Conservation (phyloP, 2,113 vertebrate species). For the Macrotus californicus region DNA sequence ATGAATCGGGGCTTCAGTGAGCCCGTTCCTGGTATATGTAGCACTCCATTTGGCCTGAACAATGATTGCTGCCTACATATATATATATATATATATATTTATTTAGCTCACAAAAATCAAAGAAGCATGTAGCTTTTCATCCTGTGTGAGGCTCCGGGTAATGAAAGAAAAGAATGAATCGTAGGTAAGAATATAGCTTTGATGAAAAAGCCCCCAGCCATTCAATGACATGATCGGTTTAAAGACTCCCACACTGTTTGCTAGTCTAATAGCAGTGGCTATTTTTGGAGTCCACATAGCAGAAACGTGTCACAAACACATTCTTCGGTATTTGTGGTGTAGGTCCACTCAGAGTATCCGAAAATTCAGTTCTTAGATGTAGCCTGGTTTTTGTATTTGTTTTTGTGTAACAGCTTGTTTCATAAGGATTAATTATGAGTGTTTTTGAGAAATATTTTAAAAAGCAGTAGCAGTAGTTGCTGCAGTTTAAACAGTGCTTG, state of each 20-base stretch:
- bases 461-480: not conserved
- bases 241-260: not conserved
- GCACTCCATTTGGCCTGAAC: not conserved
- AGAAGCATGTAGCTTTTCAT: constrained; percentile 11
- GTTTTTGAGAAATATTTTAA: not conserved
- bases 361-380: not conserved
- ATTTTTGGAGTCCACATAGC: not conserved
- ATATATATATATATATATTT: no score
- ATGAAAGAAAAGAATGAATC: constrained; percentile 51
- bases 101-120: constrained; percentile 5
- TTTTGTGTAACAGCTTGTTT: not conserved
- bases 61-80: not conserved
- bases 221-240: not conserved
- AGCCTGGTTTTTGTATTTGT: not conserved
- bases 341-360: not conserved
- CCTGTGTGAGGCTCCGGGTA: not conserved
- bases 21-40: not conserved
- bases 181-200: not conserved
- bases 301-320: not conserved
- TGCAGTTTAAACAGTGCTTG: not conserved
- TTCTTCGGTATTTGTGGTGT: not conserved
- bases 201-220: not conserved
- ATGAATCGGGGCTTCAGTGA: fast-evolving
- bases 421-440: not conserved
- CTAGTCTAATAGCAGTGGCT: not conserved